Evolutionary conservation across 2,113 vertebrate species (phyloP).

Genomic region (Hyperopisus bebe): DNA sequence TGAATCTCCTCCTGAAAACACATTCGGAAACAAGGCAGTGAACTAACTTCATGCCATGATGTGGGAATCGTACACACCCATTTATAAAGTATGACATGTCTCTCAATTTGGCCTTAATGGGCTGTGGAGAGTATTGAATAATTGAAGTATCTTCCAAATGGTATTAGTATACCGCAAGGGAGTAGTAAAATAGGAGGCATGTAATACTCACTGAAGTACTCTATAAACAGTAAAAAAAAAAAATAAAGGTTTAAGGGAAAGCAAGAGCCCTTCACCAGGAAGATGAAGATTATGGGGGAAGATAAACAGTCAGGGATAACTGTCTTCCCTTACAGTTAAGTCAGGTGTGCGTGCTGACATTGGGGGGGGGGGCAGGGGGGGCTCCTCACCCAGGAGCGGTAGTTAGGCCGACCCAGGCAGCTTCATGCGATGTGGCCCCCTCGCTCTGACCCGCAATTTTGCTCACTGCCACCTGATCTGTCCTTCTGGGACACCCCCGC

Average conservation of each 20-base stretch:
- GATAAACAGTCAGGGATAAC: neutral
- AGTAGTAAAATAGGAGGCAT: neutral
- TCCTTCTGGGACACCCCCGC: neutral
- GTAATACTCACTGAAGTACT: neutral
- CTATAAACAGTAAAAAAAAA: neutral
- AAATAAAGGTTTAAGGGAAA: neutral
- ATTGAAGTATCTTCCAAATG: conserved; percentile 2
- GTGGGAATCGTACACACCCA: neutral
- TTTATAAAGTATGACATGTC: neutral
- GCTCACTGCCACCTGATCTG: neutral
- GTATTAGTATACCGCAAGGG: neutral
- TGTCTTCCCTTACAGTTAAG: neutral
- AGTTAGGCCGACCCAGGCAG: neutral
- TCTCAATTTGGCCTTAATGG: neutral
- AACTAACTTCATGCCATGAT: neutral
- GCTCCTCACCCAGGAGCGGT: neutral
- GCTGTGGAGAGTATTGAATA: neutral
- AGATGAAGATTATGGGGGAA: neutral
- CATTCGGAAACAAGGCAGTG: neutral
- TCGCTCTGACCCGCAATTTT: neutral
- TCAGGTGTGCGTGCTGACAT: neutral
- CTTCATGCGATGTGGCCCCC: neutral
- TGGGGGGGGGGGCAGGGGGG: neutral
- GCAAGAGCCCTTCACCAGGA: neutral
- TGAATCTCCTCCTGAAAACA: neutral